Conservation (phyloP, 2,113 vertebrate genomes). For the Prolemur simus region DNA sequence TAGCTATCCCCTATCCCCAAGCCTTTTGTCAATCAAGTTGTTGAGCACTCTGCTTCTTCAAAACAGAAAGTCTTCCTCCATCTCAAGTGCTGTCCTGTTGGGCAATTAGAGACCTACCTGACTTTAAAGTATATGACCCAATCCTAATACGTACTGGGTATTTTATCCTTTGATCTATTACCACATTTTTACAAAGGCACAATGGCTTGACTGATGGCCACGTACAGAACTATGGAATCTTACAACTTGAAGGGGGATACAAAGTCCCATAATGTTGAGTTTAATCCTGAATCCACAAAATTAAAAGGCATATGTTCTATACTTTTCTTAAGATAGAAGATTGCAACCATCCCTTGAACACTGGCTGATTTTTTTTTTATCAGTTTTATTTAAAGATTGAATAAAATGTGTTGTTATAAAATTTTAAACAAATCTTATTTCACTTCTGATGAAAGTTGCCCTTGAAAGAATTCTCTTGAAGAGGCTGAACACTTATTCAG, state of each 20-base stretch:
- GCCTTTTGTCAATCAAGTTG: not conserved
- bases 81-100: not conserved
- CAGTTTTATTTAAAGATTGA: not conserved
- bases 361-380: not conserved
- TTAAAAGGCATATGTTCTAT: not conserved
- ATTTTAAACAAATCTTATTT: slow-evolving; percentile 31
- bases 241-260: not conserved
- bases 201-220: not conserved
- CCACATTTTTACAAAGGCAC: not conserved
- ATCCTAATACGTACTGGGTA: not conserved
- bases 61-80: not conserved
- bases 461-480: slow-evolving; percentile 5
- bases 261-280: not conserved
- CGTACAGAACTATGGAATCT: not conserved
- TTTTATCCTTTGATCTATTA: not conserved
- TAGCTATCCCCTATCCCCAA: not conserved
- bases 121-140: not conserved
- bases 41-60: not conserved
- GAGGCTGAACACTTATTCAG: not conserved
- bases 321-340: slow-evolving; percentile 22
- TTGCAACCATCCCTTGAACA: not conserved
- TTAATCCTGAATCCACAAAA: not conserved
- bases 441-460: slow-evolving; percentile 22
- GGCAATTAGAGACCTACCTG: not conserved
- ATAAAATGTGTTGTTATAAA: slow-evolving; percentile 8